Evolutionary conservation across 2,113 vertebrate genomes (phyloP).

Genomic region (Sciurus niger): DNA sequence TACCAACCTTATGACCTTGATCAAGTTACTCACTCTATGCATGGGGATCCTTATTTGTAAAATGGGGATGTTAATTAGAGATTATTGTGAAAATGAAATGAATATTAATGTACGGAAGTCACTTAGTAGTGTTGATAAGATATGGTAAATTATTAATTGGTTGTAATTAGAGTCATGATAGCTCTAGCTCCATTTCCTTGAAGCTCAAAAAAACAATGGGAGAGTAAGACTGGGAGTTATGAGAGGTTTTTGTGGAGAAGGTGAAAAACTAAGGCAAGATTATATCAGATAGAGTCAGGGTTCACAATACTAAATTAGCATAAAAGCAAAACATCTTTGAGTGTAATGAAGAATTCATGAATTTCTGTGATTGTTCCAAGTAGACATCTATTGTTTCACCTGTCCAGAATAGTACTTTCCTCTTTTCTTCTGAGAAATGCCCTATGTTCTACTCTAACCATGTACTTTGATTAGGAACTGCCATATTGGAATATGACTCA

Average conservation of each 20-base stretch:
- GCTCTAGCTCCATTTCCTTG: not conserved
- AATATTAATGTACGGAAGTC: not conserved
- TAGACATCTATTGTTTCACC: not conserved
- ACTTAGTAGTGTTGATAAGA: not conserved
- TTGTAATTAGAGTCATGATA: not conserved
- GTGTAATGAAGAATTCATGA: not conserved
- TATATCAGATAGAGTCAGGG: not conserved
- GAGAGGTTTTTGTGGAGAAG: not conserved
- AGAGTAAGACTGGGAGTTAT: not conserved
- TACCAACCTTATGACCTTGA: no score
- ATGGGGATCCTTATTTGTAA: not conserved
- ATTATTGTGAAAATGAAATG: not conserved
- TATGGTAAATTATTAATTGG: not conserved
- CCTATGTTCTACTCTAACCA: not conserved
- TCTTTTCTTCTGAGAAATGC: not conserved
- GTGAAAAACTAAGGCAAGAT: not conserved
- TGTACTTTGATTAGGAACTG: not conserved
- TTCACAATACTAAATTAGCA: not conserved
- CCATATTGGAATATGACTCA: not conserved
- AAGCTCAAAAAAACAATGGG: not conserved
- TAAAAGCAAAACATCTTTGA: not conserved
- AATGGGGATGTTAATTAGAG: not conserved
- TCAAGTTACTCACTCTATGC: not conserved
- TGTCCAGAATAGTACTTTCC: not conserved
- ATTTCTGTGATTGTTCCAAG: not conserved